Conservation (phyloP, 2,888 invertebrate genomes). For the Rhorus exstirpatorius region DNA sequence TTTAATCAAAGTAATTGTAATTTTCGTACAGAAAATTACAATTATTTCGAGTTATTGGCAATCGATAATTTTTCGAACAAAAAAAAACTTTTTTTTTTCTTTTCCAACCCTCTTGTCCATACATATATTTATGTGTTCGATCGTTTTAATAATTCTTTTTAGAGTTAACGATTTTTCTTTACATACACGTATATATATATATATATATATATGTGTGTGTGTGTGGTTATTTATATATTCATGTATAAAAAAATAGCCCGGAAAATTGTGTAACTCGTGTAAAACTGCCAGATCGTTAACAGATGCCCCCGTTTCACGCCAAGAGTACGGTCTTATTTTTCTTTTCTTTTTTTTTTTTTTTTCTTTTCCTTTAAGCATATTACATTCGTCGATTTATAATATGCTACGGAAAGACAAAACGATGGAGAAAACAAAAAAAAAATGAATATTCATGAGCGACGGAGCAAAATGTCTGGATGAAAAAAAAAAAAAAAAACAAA, state of each 20-base stretch:
- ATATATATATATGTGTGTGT: constrained; percentile 50
- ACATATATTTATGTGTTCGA: constrained; percentile 31
- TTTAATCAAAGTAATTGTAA: no score
- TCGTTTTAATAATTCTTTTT: constrained; percentile 35
- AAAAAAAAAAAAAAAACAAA: neutral
- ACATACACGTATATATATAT: constrained; percentile 63
- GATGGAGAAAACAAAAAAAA: neutral
- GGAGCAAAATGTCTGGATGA: neutral
- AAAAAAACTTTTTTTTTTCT: no score
- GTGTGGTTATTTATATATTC: constrained; percentile 69
- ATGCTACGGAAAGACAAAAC: neutral
- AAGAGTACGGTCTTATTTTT: neutral
- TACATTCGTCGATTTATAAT: neutral
- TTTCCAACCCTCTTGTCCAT: neutral
- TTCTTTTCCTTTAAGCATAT: neutral
- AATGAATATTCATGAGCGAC: neutral
- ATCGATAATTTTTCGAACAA: no score
- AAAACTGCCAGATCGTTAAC: constrained; percentile 41
- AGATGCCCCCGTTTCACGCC: constrained; percentile 19
- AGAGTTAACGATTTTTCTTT: constrained; percentile 43
- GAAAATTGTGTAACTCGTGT: constrained; percentile 74
- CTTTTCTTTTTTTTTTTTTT: constrained; percentile 5
- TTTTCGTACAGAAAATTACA: no score
- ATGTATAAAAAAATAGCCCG: constrained; percentile 80
- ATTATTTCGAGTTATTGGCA: no score